A percentile compares a stretch with the other conserved stretches of the same genome.
Conservation (phyloP, 1,140 invertebrate genomes). For the Drosophila baimaii region DNA sequence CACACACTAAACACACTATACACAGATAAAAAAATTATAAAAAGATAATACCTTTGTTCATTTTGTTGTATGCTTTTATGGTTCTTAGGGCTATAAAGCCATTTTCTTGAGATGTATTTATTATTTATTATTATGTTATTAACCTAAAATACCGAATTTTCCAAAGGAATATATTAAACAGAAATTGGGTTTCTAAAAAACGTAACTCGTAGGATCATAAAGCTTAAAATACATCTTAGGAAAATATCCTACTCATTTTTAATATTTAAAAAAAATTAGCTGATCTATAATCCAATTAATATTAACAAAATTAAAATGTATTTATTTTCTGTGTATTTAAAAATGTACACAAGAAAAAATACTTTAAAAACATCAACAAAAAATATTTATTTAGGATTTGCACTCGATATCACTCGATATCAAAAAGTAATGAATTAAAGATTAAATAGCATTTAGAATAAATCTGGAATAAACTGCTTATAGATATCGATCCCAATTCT, state of each 20-base stretch:
- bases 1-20: slow-evolving; percentile 10
- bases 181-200: not conserved
- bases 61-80: no score
- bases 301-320: no score
- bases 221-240: no score
- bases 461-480: no score
- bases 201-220: not conserved
- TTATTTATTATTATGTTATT: not conserved
- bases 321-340: not conserved
- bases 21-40: not conserved
- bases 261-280: no score
- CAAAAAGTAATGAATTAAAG: no score
- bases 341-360: not conserved
- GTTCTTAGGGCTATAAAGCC: not conserved
- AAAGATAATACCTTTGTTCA: not conserved
- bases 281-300: no score
- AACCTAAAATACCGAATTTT: not conserved
- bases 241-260: no score
- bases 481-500: not conserved
- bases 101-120: not conserved
- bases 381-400: no score
- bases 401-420: no score
- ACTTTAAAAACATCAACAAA: no score
- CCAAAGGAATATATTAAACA: not conserved
- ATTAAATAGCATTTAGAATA: no score